Conservation (phyloP, 2,888 invertebrate species). For the Phoenoteleia sp. region DNA sequence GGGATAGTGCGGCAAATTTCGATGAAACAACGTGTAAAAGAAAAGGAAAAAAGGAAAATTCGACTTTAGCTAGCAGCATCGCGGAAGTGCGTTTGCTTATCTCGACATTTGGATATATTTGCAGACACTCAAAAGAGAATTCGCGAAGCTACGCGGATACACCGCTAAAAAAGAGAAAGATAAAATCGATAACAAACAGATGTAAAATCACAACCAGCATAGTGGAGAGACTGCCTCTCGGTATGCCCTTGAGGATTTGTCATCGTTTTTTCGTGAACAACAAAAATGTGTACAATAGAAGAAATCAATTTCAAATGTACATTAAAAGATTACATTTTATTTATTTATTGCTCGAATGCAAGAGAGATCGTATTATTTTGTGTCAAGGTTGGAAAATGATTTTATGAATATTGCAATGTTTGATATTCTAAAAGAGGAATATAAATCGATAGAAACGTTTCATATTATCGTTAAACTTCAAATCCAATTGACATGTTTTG, state of each 20-base stretch:
- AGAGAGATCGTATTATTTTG: no score
- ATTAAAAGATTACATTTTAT: conserved; percentile 10
- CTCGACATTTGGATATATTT: conserved; percentile 81
- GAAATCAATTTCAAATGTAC: conserved; percentile 21
- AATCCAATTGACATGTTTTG: no score
- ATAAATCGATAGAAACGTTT: no score
- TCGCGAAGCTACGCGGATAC: conserved; percentile 39
- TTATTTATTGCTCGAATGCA: not conserved
- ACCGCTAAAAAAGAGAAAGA: conserved; percentile 30
- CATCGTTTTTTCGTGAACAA: conserved; percentile 15
- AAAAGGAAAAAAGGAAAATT: conserved; percentile 53
- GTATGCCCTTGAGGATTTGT: conserved; percentile 59
- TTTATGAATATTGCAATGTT: no score
- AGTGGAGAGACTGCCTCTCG: conserved; percentile 33
- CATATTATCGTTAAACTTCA: no score
- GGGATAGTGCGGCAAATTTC: conserved; percentile 74
- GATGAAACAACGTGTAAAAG: conserved; percentile 71
- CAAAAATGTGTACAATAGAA: conserved; percentile 9
- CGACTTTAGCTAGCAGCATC: conserved; percentile 74
- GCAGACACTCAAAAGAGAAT: conserved; percentile 79
- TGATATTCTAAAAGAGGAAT: no score
- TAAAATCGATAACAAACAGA: conserved; percentile 70
- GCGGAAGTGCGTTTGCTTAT: conserved; percentile 80
- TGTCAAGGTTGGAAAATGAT: no score
- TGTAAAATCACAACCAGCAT: conserved; percentile 58